Percentiles rank a stretch among this genome's conserved stretches.
phyloP scores from a whole-genome alignment of 2,888 invertebrate species.

The Drosophila fulvimacula region DNA sequence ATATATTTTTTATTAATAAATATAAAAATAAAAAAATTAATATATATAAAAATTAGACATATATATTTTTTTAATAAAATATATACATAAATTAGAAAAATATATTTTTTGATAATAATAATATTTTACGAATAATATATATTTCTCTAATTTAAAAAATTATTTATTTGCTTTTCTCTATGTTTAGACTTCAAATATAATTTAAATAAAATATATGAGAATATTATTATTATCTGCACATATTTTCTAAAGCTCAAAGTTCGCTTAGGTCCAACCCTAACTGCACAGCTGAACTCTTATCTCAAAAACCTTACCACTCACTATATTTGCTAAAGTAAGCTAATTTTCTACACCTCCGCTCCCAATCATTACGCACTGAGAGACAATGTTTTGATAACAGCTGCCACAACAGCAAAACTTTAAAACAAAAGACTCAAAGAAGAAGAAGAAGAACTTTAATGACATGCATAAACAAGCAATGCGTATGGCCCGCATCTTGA shows the following conservation, averaged over 20 bases:
- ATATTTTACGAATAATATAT: too few species aligned
- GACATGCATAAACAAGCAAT: slow-evolving; percentile 63
- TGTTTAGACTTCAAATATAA: too few species aligned
- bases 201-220: neutral
- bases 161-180: too few species aligned
- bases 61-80: too few species aligned
- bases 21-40: too few species aligned
- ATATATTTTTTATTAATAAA: too few species aligned
- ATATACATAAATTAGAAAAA: too few species aligned
- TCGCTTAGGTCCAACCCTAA: neutral
- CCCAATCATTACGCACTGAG: slow-evolving; percentile 1
- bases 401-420: slow-evolving; percentile 50
- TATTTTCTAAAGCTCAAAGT: neutral
- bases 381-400: slow-evolving; percentile 70
- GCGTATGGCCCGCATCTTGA: slow-evolving; percentile 57
- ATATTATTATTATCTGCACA: too few species aligned
- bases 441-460: slow-evolving; percentile 41
- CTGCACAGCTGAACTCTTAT: neutral
- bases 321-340: neutral
- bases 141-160: too few species aligned
- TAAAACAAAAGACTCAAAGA: slow-evolving; percentile 31
- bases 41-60: too few species aligned
- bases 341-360: neutral
- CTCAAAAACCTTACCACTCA: neutral
- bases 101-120: too few species aligned